Percentiles rank a stretch among this genome's conserved stretches.
These are phyloP conservation scores for Pegea sp. DNA, from an alignment of 23 tunicate genomes.

Conservation along the genomic window DNA sequence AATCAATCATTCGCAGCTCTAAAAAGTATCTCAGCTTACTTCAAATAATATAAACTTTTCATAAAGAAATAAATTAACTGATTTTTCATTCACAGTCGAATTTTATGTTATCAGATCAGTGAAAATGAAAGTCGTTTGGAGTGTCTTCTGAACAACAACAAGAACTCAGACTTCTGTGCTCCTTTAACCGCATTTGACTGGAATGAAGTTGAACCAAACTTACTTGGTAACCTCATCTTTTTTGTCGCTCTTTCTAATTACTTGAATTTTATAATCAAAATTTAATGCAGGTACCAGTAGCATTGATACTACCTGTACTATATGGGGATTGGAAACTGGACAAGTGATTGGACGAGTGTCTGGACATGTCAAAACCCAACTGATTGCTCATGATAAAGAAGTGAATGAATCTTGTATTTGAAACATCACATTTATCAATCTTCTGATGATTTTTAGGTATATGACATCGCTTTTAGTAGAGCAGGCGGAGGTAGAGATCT, in stretches of 20 bases:
- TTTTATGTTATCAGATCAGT: slow-evolving; percentile 6
- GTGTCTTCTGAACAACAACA: slow-evolving; percentile 86
- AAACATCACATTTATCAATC: neutral
- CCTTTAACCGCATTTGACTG: slow-evolving; percentile 97
- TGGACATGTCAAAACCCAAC: slow-evolving; percentile 94
- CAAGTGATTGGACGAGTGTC: slow-evolving; percentile 70
- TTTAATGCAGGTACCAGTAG: slow-evolving; percentile 43
- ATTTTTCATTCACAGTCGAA: neutral
- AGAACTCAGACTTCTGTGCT: slow-evolving; percentile 92
- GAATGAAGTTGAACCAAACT: slow-evolving; percentile 85
- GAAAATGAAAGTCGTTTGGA: slow-evolving; percentile 66
- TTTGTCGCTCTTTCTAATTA: neutral
- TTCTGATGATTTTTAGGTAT: slow-evolving; percentile 36
- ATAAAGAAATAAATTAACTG: no score
- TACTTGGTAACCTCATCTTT: slow-evolving; percentile 23
- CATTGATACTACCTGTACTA: slow-evolving; percentile 96
- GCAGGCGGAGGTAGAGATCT: slow-evolving; percentile 82
- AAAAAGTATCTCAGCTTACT: no score
- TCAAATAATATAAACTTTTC: no score
- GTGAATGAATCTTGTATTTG: slow-evolving; percentile 3
- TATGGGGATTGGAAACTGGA: slow-evolving; percentile 94
- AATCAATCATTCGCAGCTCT: no score
- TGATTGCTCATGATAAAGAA: slow-evolving; percentile 97
- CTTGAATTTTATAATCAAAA: neutral
- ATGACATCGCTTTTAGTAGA: slow-evolving; percentile 92